Conservation (phyloP, 2,888 invertebrate species). For the Orthonevra nobilis region DNA sequence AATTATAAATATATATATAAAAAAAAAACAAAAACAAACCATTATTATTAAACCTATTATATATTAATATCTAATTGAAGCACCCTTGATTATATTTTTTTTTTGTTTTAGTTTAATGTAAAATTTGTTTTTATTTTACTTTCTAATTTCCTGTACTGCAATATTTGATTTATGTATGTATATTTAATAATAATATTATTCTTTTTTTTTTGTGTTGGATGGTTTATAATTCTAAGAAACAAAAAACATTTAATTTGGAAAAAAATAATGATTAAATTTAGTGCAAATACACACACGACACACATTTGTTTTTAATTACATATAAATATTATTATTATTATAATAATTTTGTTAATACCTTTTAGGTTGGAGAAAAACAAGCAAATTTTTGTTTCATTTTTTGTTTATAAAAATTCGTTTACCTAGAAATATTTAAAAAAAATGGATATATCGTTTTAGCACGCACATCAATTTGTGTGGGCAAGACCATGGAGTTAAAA, state of each 20-base stretch:
- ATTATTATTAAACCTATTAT: constrained; percentile 41
- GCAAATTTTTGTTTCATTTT: constrained; percentile 17
- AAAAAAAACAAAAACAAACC: constrained; percentile 20
- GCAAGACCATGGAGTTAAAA: constrained; percentile 20
- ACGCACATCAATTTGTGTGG: constrained; percentile 45
- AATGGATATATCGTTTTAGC: constrained; percentile 19
- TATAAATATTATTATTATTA: constrained; percentile 32
- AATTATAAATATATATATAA: constrained; percentile 59
- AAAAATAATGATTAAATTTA: constrained; percentile 50
- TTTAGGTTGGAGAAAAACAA: constrained; percentile 55
- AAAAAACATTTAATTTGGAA: constrained; percentile 44
- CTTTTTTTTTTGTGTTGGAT: constrained; percentile 63
- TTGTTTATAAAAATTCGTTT: constrained; percentile 36
- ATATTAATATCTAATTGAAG: constrained; percentile 64
- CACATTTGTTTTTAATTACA: constrained; percentile 44
- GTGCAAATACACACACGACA: constrained; percentile 56
- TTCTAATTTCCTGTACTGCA: constrained; percentile 68
- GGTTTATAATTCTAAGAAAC: constrained; percentile 61
- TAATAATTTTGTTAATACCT: constrained; percentile 56
- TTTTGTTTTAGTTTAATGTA: constrained; percentile 76
- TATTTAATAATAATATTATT: constrained; percentile 61
- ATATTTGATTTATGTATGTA: constrained; percentile 68
- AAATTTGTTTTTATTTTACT: constrained; percentile 73
- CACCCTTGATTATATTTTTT: constrained; percentile 74
- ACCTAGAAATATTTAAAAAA: neutral